phyloP scores from a whole-genome alignment of 2,888 invertebrate genomes.

The Norana najaformis region DNA sequence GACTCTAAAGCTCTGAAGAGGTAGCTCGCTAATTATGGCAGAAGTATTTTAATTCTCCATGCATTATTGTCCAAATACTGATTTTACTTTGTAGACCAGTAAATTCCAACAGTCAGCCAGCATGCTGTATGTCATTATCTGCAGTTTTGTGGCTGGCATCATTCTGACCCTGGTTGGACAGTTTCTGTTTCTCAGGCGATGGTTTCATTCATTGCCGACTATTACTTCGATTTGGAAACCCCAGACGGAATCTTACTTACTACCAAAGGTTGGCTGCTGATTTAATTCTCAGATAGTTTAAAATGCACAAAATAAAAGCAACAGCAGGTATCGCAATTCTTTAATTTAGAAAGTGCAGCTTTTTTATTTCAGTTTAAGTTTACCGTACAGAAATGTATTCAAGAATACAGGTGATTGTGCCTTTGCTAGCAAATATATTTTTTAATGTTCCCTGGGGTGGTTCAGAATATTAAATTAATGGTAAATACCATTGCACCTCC shows the following conservation, averaged over 20 bases:
- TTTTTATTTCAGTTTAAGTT: too few species aligned
- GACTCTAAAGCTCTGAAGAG: too few species aligned
- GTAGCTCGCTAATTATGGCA: too few species aligned
- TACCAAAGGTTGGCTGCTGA: constrained; percentile 43
- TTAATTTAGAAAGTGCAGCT: too few species aligned
- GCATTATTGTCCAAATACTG: background rate
- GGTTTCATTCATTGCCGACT: constrained; percentile 43
- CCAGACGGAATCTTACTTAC: constrained; percentile 43
- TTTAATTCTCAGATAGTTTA: background rate
- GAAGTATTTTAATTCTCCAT: background rate
- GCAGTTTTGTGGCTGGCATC: constrained; percentile 45
- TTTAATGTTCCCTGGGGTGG: too few species aligned
- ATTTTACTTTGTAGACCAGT: background rate
- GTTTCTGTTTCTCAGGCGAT: constrained; percentile 42
- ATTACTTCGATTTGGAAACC: constrained; percentile 34
- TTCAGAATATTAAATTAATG: too few species aligned
- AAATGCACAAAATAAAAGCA: background rate
- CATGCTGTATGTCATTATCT: constrained; percentile 45
- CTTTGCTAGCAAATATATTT: too few species aligned
- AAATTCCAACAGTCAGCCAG: background rate
- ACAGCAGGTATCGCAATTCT: too few species aligned
- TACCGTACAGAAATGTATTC: too few species aligned
- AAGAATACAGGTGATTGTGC: too few species aligned
- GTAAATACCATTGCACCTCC: too few species aligned
- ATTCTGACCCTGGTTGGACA: constrained; percentile 45